These are phyloP conservation scores for Drosophila biarmipes DNA, from an alignment of 1,140 invertebrate species.

Conservation along the genomic window DNA sequence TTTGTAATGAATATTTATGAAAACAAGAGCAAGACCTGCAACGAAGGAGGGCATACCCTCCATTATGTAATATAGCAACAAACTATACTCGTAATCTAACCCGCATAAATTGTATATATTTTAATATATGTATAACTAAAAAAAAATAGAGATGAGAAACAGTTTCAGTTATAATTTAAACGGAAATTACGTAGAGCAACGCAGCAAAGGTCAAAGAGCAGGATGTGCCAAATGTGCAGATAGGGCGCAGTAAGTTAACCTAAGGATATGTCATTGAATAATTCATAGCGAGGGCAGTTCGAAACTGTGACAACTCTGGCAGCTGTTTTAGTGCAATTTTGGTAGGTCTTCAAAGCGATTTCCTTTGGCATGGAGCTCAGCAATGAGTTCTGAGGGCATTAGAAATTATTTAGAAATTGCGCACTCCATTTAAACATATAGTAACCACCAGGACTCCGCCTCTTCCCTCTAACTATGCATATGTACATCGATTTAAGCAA, in stretches of 20 bases:
- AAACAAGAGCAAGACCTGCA: conserved; percentile 32
- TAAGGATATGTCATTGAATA: conserved; percentile 53
- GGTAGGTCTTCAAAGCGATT: conserved; percentile 1
- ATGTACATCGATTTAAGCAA: conserved; percentile 39
- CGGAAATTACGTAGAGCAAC: conserved; percentile 30
- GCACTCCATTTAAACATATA: conserved; percentile 17
- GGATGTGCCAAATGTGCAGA: conserved; percentile 49
- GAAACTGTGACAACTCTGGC: conserved; percentile 62
- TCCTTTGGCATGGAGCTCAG: not conserved
- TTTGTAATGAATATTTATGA: conserved; percentile 80
- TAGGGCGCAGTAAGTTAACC: conserved; percentile 37
- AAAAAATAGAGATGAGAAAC: not conserved
- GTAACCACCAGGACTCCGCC: conserved; percentile 23
- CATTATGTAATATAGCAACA: conserved; percentile 67
- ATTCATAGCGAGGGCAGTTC: conserved; percentile 60
- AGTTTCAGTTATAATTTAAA: conserved; percentile 41
- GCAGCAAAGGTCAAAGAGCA: conserved; percentile 59
- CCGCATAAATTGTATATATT: conserved; percentile 53
- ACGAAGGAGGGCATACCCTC: conserved; percentile 23
- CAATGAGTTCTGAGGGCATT: not conserved
- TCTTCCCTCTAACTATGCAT: conserved; percentile 22
- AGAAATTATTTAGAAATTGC: conserved; percentile 29
- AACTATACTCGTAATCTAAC: conserved; percentile 37
- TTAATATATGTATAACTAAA: conserved; percentile 32
- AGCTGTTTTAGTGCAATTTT: conserved; percentile 55